Evolutionary conservation across 2,888 invertebrate species (phyloP).

Genomic region (Sclerodermus sp.): DNA sequence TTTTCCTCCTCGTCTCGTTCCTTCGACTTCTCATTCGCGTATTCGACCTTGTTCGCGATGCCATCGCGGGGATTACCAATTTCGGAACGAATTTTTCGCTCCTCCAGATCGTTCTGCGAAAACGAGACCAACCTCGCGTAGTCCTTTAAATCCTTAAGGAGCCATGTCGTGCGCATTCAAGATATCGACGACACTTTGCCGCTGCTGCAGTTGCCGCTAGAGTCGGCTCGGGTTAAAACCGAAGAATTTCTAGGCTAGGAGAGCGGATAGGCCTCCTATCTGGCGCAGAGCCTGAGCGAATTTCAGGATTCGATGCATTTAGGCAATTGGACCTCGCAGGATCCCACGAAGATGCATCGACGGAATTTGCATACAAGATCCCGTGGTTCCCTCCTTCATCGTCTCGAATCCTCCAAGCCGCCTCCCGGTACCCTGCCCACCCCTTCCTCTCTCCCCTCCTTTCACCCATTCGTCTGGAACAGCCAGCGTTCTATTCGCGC

Average conservation of each 20-base stretch:
- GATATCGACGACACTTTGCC: too few species aligned
- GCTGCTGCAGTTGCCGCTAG: too few species aligned
- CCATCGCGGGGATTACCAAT: conserved; percentile 17
- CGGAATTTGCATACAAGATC: conserved; percentile 53
- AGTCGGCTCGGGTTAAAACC: too few species aligned
- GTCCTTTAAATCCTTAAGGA: too few species aligned
- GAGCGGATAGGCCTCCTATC: too few species aligned
- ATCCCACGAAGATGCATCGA: conserved; percentile 50
- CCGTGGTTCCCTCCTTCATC: conserved; percentile 32
- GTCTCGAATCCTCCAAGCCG: conserved; percentile 5
- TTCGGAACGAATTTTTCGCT: too few species aligned
- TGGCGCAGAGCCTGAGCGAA: too few species aligned
- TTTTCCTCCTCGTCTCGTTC: conserved; percentile 12
- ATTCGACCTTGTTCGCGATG: conserved; percentile 15
- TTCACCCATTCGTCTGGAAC: conserved; percentile 47
- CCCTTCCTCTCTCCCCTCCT: background rate
- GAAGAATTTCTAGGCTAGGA: too few species aligned
- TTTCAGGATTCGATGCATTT: too few species aligned
- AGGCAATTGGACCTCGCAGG: conserved; percentile 43
- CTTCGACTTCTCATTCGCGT: conserved; percentile 12
- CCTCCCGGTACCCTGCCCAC: conserved; percentile 24
- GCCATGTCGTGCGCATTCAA: too few species aligned
- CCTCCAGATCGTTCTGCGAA: too few species aligned
- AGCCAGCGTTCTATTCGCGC: conserved; percentile 48
- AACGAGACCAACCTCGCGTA: too few species aligned